Evolutionary conservation across 2,888 invertebrate genomes (phyloP).

Genomic region (Drosophila planitibia): DNA sequence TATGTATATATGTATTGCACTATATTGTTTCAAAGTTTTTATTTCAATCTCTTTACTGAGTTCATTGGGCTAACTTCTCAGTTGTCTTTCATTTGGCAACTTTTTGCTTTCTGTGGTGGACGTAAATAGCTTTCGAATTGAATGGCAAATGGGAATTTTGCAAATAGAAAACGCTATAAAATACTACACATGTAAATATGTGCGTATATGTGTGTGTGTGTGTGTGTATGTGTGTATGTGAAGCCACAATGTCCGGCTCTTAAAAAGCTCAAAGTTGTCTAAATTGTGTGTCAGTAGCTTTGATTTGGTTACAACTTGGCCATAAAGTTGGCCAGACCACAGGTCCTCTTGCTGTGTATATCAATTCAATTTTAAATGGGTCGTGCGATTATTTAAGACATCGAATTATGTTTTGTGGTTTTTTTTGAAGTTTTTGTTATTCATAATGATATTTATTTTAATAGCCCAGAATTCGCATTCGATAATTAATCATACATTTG

Average conservation of each 20-base stretch:
- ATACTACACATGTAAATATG: not conserved
- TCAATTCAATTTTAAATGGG: slow-evolving; percentile 19
- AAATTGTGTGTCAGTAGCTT: slow-evolving; percentile 37
- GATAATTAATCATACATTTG: slow-evolving; percentile 4
- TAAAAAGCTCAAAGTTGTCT: slow-evolving; percentile 5
- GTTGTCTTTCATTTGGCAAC: slow-evolving; percentile 23
- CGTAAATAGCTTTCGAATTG: slow-evolving; percentile 46
- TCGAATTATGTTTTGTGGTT: slow-evolving; percentile 12
- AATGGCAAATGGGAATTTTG: slow-evolving; percentile 33
- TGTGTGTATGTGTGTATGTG: slow-evolving; percentile 6
- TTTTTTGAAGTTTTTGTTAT: slow-evolving; percentile 12
- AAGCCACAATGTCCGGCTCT: slow-evolving; percentile 32
- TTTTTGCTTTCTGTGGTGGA: slow-evolving; percentile 22
- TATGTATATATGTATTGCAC: not conserved
- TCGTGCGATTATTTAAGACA: slow-evolving; percentile 6
- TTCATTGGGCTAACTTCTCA: slow-evolving; percentile 25
- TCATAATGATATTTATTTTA: not conserved
- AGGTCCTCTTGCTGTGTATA: slow-evolving; percentile 1
- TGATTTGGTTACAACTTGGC: slow-evolving; percentile 39
- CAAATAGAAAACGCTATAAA: slow-evolving; percentile 35
- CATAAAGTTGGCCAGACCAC: slow-evolving; percentile 27
- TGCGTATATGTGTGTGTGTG: not conserved
- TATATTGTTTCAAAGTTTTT: slow-evolving; percentile 6
- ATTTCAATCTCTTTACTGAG: slow-evolving; percentile 5
- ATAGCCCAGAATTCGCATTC: not conserved